phyloP scores from a whole-genome alignment of 2,797 vertebrate genomes.

The Bovichtus variegatus region DNA sequence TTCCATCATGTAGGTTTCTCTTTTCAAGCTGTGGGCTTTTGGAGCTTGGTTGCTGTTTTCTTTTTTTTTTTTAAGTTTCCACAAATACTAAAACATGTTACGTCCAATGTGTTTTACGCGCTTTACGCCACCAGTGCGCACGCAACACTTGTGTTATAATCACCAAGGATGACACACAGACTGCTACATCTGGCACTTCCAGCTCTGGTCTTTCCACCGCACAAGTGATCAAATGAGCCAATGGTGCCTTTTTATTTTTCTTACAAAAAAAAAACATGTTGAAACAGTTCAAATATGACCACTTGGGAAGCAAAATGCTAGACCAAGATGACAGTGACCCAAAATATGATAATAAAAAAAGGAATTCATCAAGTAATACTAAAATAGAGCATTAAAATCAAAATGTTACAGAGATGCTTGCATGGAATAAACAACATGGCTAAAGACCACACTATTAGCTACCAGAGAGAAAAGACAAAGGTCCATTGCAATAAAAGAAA shows the following conservation, averaged over 20 bases:
- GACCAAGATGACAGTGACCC: conserved; percentile 87
- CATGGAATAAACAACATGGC: conserved; percentile 97
- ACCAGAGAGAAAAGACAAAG: conserved; percentile 91
- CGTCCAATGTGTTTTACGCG: conserved; percentile 14
- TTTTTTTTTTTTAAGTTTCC: conserved; percentile 54
- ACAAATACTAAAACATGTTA: conserved; percentile 33
- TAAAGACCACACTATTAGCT: conserved; percentile 97
- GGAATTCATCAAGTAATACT: conserved; percentile 86
- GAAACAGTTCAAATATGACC: conserved; percentile 87
- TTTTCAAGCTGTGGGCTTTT: conserved; percentile 25
- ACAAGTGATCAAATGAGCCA: conserved; percentile 80
- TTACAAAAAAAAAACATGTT: conserved; percentile 83
- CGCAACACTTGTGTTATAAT: conserved; percentile 3
- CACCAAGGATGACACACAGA: conserved; percentile 40
- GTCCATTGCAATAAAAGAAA: conserved; percentile 97
- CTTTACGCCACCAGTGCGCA: conserved; percentile 17
- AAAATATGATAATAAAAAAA: conserved; percentile 82
- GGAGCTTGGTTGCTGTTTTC: conserved; percentile 44
- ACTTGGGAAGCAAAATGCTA: conserved; percentile 87
- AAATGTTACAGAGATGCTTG: conserved; percentile 95
- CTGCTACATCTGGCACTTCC: conserved; percentile 50
- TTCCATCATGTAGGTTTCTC: conserved; percentile 5
- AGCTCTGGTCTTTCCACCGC: conserved; percentile 57
- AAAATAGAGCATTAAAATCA: conserved; percentile 86
- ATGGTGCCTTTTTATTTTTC: conserved; percentile 89